A percentile compares a stretch with the other conserved stretches of the same genome.
Evolutionary conservation across 2,888 invertebrate genomes (phyloP).

Genomic region (Zonitis immaculata): DNA sequence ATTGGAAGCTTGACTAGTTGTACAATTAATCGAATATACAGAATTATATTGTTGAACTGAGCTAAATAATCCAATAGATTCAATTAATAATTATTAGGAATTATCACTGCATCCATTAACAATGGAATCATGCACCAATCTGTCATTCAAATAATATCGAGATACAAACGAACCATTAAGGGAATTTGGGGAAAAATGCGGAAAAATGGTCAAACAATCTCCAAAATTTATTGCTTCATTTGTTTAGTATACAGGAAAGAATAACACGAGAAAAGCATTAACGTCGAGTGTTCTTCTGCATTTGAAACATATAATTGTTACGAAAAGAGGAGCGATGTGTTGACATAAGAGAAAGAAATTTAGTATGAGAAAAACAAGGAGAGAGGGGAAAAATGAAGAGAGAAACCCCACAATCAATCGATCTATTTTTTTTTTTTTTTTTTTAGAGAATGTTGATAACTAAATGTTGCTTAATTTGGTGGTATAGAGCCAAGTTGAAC

Average conservation of each 20-base stretch:
- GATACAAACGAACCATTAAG: too few species aligned
- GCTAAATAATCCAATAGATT: too few species aligned
- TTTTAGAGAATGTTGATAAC: neutral
- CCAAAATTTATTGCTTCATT: conserved; percentile 6
- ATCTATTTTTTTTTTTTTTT: too few species aligned
- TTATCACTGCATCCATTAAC: too few species aligned
- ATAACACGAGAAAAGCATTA: conserved; percentile 29
- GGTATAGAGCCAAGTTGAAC: neutral
- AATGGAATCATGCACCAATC: too few species aligned
- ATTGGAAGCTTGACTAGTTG: neutral
- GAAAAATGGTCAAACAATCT: neutral
- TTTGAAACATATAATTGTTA: conserved; percentile 25
- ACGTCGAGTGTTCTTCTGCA: conserved; percentile 23
- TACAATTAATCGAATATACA: too few species aligned
- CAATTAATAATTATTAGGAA: too few species aligned
- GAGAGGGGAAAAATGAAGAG: conserved; percentile 4
- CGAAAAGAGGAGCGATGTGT: conserved; percentile 18
- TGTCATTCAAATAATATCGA: too few species aligned
- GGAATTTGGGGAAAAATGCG: too few species aligned
- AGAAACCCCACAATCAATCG: neutral
- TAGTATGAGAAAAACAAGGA: conserved; percentile 8
- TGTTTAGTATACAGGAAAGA: conserved; percentile 15
- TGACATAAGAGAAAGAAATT: conserved; percentile 16
- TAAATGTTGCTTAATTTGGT: neutral
- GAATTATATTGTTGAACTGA: too few species aligned